These are phyloP conservation scores for Silurus meridionalis DNA, from an alignment of 2,113 vertebrate species.

Conservation along the genomic window DNA sequence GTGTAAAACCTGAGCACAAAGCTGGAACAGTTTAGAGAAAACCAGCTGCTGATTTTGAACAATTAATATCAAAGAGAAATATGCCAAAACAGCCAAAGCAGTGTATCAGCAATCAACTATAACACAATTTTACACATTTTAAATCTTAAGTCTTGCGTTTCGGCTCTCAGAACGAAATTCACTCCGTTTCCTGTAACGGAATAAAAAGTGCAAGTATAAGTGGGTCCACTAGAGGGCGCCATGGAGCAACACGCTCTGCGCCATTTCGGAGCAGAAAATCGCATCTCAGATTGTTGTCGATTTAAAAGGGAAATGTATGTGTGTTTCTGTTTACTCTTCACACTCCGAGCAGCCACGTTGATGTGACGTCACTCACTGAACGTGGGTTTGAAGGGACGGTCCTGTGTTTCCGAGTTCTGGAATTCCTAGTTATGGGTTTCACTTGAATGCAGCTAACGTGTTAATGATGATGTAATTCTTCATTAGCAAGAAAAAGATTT, in stretches of 20 bases:
- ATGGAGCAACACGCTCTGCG: not conserved
- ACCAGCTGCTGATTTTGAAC: not conserved
- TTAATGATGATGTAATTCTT: not conserved
- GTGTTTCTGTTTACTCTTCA: not conserved
- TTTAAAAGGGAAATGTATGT: not conserved
- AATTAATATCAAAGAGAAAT: not conserved
- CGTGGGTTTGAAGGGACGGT: too few species aligned
- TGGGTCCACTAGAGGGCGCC: not conserved
- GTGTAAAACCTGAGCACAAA: not conserved
- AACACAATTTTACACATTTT: too few species aligned
- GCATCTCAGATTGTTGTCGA: not conserved
- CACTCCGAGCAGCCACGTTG: too few species aligned
- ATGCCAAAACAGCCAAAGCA: not conserved
- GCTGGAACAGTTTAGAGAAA: not conserved
- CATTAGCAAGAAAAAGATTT: not conserved
- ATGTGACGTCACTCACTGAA: too few species aligned
- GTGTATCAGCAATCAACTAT: too few species aligned
- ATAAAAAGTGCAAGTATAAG: not conserved
- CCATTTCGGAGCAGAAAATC: not conserved
- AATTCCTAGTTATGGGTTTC: too few species aligned
- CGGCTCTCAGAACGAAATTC: too few species aligned
- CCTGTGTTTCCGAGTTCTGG: not conserved
- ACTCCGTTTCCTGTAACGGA: too few species aligned
- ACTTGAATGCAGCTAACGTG: not conserved
- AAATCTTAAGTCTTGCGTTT: too few species aligned